Evolutionary conservation across 1,140 invertebrate genomes (phyloP), one percentile per base, ranked within the genome.

Genomic region (Scaptomyza hsui): DNA sequence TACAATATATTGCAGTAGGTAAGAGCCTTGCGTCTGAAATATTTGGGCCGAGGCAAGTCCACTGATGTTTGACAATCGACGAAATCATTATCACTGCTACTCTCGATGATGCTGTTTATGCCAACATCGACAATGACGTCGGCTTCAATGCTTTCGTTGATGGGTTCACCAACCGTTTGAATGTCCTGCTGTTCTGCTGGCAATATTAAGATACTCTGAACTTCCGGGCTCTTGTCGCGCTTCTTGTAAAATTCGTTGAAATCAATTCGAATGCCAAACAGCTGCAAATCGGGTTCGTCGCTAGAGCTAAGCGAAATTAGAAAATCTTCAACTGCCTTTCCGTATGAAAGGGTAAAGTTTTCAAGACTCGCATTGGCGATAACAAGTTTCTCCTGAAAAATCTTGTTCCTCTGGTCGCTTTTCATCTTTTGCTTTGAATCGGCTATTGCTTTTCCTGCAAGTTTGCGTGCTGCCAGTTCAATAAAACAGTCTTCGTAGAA

Each of bases 161-260:
- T n/a, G n/a, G n/a, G n/a, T n/a, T n/a, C n/a, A n/a, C n/a, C n/a
- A n/a, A n/a, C n/a, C n/a, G n/a, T n/a, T n/a, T n/a, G n/a, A n/a
- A n/a, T 1, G 19, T 4, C 4, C 19, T 21, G 19, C 4, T 21
- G 19, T 4, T 21, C 19, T 4, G 19, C 19, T 1, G 19, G 4
- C 19, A 4, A 21, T 1, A 21, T 21, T 21, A 21, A 21, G 19
- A 21, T 2, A 2, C 4, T 1, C 4, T 1, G 1, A 21, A 21
- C 1, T 21, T 21, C 19, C 4, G 19, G 92, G 59, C 95, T 93
- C 47, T 94, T 94, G 85, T 97, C 95, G 49, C 94, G 94, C 41
- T 94, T 94, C 79, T 97, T 96, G 90, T 97, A 98, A 91, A 96
- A 96, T 82, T 97, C 96, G 91, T 97, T 98, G 88, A 97, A 98